These are phyloP conservation scores for Cygnus olor DNA, from an alignment of 2,797 vertebrate genomes.

Conservation along the genomic window DNA sequence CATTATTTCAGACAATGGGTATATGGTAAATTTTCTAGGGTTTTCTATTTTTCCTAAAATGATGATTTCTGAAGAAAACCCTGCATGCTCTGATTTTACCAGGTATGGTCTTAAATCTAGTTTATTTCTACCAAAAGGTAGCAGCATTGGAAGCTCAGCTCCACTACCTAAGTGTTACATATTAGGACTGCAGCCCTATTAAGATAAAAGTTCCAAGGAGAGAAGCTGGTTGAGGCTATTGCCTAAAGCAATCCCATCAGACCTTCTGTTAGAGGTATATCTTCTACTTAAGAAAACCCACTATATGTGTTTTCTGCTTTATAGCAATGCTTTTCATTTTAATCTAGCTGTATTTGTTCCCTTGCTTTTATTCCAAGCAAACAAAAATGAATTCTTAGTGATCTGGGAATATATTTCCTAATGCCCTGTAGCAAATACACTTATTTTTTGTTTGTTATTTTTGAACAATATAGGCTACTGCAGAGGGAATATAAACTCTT, in stretches of 20 bases:
- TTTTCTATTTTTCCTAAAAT: background rate
- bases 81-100: background rate
- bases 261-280: constrained; percentile 22
- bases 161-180: background rate
- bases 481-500: background rate
- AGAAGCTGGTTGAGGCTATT: background rate
- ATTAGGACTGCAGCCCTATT: background rate
- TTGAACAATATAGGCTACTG: background rate
- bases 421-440: constrained; percentile 48
- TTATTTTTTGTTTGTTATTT: background rate
- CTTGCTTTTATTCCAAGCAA: constrained; percentile 51
- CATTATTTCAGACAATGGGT: background rate
- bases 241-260: constrained; percentile 58
- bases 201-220: constrained; percentile 10
- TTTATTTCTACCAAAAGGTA: background rate
- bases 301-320: constrained; percentile 31
- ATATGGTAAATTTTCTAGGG: background rate
- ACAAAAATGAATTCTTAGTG: constrained; percentile 49
- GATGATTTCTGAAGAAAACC: background rate
- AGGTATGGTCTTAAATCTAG: background rate
- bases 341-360: constrained; percentile 45
- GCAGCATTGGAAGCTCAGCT: background rate
- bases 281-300: constrained; percentile 22
- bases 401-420: constrained; percentile 58
- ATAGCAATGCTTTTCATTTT: constrained; percentile 51